Evolutionary conservation across 2,113 vertebrate genomes (phyloP), one percentile per base, ranked within the genome.

Genomic region (Perognathus longimembris): DNA sequence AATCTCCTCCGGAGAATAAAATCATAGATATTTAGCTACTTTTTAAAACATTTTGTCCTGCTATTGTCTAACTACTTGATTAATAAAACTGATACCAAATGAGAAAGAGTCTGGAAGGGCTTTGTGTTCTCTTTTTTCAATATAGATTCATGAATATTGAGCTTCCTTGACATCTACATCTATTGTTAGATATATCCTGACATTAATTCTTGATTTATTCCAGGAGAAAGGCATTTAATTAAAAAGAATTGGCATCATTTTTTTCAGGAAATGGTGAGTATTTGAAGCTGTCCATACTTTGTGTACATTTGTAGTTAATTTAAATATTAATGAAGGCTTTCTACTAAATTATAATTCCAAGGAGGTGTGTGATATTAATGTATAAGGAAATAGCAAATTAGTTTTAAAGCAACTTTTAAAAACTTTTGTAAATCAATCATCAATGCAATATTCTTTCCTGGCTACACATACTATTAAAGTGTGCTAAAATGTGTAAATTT

Each of bases 401-500:
- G 54, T 85, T 91, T 92, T 84, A 95, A 77, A 88, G 79, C 50
- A 34, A 81, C 71, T 50, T 28, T 86, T 82, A 90, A n/a, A 77
- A 89, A 38, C 78, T 84, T 64, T 14, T 24, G 81, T 88, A 94
- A 36, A 17, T 81, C 93, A 95, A 66, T 75, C 64, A 14, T 22
- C 11, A 90, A 92, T 79, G 64, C 32, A 88, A 8, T 80, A 93
- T 88, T 69, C 69, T 85, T 92, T 94, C 92, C 64, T 95, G 90
- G 88, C 89, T 83, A 85, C 54, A 94, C 92, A 95, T 97, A 95
- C 89, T 78, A 93, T 93, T 94, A 95, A 96, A 87, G 40, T 76
- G 88, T 64, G 90, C 89, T 97, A 94, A 96, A 97, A 97, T 96
- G 92, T 94, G 36, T 96, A 97, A 97, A 97, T 98, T 97, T 96